phyloP scores from a whole-genome alignment of 2,797 vertebrate species.

The Pitangus sulphuratus region DNA sequence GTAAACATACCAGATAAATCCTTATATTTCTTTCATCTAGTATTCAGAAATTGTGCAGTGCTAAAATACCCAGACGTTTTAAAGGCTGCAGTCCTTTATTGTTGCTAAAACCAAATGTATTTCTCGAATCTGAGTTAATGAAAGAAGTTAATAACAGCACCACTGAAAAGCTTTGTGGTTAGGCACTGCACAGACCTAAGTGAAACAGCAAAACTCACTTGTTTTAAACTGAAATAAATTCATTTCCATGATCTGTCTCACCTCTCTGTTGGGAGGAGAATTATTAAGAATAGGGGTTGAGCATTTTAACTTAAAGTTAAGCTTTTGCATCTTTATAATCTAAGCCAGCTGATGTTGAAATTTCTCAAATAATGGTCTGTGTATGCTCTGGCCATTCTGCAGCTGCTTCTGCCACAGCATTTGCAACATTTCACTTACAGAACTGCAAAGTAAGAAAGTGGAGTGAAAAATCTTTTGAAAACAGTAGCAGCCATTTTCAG shows the following conservation, averaged over 20 bases:
- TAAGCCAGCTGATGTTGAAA: slow-evolving; percentile 14
- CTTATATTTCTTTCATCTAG: slow-evolving; percentile 61
- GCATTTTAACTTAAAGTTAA: slow-evolving; percentile 13
- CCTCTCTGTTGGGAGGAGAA: slow-evolving; percentile 7
- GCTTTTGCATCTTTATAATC: slow-evolving; percentile 26
- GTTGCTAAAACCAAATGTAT: slow-evolving; percentile 73
- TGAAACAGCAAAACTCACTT: slow-evolving; percentile 9
- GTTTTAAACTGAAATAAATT: slow-evolving; percentile 47
- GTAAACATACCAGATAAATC: slow-evolving; percentile 71
- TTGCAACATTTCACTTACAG: slow-evolving; percentile 58
- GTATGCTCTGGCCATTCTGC: slow-evolving; percentile 35
- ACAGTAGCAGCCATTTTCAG: slow-evolving; percentile 54
- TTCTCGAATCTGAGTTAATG: slow-evolving; percentile 73
- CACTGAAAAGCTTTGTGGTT: slow-evolving; percentile 57
- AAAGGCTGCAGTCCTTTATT: slow-evolving; percentile 70
- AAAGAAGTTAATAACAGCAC: slow-evolving; percentile 73
- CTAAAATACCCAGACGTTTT: slow-evolving; percentile 77
- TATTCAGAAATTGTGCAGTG: slow-evolving; percentile 65
- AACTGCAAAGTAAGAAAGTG: slow-evolving; percentile 43
- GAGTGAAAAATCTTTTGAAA: slow-evolving; percentile 48
- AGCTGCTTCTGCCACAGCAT: slow-evolving; percentile 52
- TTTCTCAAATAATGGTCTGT: slow-evolving; percentile 10
- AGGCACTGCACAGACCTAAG: background rate
- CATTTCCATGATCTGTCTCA: slow-evolving; percentile 17
- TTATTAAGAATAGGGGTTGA: slow-evolving; percentile 32